Conservation (phyloP, 2,888 invertebrate species). For the Volucella inflata region DNA sequence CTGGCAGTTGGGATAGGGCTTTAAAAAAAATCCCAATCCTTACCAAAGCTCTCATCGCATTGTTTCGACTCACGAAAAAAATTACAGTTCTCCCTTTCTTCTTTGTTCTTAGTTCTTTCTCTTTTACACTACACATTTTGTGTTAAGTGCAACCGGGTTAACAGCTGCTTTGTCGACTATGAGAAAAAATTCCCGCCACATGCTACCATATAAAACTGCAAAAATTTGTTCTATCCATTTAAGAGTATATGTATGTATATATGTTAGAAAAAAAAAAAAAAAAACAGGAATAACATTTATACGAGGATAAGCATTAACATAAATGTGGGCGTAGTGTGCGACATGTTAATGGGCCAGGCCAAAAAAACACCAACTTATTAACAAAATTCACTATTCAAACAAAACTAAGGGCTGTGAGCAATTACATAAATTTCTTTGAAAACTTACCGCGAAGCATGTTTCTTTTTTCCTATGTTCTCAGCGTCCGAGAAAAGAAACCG, state of each 20-base stretch:
- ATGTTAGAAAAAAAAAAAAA: slow-evolving; percentile 36
- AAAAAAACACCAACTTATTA: not conserved
- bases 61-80: slow-evolving; percentile 1
- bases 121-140: not conserved
- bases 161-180: slow-evolving; percentile 22
- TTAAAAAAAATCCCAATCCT: slow-evolving; percentile 19
- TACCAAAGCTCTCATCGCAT: slow-evolving; percentile 3
- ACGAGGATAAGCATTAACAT: slow-evolving; percentile 2
- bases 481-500: slow-evolving; percentile 13
- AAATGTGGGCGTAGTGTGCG: slow-evolving; percentile 19
- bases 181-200: slow-evolving; percentile 73
- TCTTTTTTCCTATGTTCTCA: slow-evolving; percentile 36
- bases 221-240: slow-evolving; percentile 51
- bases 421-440: slow-evolving; percentile 63
- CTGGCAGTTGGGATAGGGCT: slow-evolving; percentile 24
- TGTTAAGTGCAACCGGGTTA: slow-evolving; percentile 18
- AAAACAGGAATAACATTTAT: slow-evolving; percentile 27
- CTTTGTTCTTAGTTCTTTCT: slow-evolving; percentile 23
- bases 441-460: slow-evolving; percentile 71
- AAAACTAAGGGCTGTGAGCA: not conserved
- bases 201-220: slow-evolving; percentile 64
- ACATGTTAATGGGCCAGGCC: not conserved
- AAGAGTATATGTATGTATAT: slow-evolving; percentile 14
- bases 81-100: not conserved
- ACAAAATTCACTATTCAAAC: not conserved